These are phyloP conservation scores for Cataglyphis rosenhaueri DNA, from an alignment of 2,888 invertebrate genomes.

Conservation along the genomic window DNA sequence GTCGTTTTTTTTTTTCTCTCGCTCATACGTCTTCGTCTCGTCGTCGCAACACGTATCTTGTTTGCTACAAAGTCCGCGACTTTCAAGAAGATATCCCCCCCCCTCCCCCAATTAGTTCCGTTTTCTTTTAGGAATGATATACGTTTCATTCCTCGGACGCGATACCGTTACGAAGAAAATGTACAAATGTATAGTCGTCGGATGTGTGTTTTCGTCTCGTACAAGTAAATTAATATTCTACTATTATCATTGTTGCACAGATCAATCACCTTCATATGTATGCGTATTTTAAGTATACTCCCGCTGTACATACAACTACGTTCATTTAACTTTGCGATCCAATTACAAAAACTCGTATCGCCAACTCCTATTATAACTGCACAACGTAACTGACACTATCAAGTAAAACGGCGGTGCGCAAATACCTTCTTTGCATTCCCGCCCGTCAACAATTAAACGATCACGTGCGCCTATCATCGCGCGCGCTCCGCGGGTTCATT, in stretches of 20 bases:
- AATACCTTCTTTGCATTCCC: constrained; percentile 53
- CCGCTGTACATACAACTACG: background rate
- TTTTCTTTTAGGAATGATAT: constrained; percentile 78
- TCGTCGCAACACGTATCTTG: constrained; percentile 73
- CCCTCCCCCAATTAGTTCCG: constrained; percentile 82
- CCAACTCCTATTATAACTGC: constrained; percentile 34
- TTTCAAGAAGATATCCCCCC: constrained; percentile 74
- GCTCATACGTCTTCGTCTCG: constrained; percentile 57
- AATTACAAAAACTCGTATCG: constrained; percentile 32
- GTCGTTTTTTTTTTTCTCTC: constrained; percentile 55
- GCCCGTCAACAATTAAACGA: constrained; percentile 52
- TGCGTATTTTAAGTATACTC: background rate
- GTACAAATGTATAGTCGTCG: background rate
- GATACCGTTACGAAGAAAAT: background rate
- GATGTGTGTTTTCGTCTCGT: background rate
- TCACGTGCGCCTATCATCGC: constrained; percentile 53
- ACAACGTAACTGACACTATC: constrained; percentile 37
- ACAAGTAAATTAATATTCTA: constrained; percentile 2
- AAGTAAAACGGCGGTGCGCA: constrained; percentile 36
- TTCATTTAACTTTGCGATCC: constrained; percentile 41
- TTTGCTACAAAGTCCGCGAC: constrained; percentile 81
- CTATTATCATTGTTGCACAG: background rate
- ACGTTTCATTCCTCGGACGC: constrained; percentile 53
- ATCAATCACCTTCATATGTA: background rate
- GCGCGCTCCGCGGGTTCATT: constrained; percentile 47